Percentiles rank a stretch among this genome's conserved stretches.
phyloP scores from a whole-genome alignment of 2,888 invertebrate species.

The Tethea ocularis region DNA sequence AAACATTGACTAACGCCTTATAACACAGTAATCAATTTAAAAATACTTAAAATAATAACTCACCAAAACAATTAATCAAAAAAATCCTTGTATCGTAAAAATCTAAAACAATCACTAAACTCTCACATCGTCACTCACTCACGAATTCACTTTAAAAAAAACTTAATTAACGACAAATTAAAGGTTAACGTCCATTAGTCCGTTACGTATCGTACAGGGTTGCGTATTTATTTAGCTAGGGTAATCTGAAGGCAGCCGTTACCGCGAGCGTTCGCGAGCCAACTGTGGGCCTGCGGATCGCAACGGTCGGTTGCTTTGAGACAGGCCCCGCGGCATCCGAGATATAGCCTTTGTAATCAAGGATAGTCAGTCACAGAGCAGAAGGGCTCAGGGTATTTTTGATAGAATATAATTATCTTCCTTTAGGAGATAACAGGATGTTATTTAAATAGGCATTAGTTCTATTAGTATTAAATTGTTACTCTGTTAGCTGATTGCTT shows the following conservation, averaged over 20 bases:
- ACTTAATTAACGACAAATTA: not conserved
- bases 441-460: no score
- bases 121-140: constrained; percentile 1
- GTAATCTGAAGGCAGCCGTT: not conserved
- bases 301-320: not conserved
- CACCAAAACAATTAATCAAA: not conserved
- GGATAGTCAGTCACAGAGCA: not conserved
- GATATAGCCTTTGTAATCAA: not conserved
- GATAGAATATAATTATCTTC: no score
- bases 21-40: not conserved
- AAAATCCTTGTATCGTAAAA: not conserved
- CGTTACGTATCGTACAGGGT: not conserved
- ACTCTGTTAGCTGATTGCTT: no score
- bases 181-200: not conserved
- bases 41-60: not conserved
- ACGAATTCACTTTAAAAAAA: not conserved
- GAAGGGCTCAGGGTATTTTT: no score
- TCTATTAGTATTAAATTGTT: no score
- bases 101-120: not conserved
- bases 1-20: no score
- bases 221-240: not conserved
- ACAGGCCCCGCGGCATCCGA: not conserved
- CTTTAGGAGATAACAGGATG: no score
- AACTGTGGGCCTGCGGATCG: not conserved
- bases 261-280: not conserved